These are phyloP conservation scores for Clarias gariepinus DNA, from an alignment of 2,113 vertebrate genomes.

Conservation along the genomic window DNA sequence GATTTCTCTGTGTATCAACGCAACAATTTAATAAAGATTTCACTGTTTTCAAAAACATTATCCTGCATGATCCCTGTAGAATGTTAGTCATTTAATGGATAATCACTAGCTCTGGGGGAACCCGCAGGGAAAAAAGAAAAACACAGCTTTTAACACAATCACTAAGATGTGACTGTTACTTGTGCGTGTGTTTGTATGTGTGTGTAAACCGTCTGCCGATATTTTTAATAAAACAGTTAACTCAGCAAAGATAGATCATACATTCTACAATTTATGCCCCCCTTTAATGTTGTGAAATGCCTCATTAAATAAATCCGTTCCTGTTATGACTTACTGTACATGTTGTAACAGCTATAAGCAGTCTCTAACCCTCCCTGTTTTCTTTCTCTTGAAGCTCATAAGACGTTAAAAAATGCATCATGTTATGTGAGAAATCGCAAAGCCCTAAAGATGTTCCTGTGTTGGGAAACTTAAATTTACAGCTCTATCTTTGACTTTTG, in stretches of 20 bases:
- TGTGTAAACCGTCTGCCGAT: neutral
- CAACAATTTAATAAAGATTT: conserved; percentile 17
- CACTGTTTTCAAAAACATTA: neutral
- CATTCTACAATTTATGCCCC: neutral
- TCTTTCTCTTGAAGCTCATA: neutral
- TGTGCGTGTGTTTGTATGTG: neutral
- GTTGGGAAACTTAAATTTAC: neutral
- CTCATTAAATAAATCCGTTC: neutral
- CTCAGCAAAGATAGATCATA: neutral
- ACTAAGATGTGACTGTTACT: neutral
- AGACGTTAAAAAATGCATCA: neutral
- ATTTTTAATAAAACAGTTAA: neutral
- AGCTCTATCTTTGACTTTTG: neutral
- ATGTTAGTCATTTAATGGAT: conserved; percentile 73
- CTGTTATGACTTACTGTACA: neutral
- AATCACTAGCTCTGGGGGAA: conserved; percentile 72
- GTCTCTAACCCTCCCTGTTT: neutral
- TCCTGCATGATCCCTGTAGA: conserved; percentile 65
- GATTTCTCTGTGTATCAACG: conserved; percentile 2
- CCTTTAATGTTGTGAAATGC: neutral
- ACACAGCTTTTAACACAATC: conserved; percentile 34
- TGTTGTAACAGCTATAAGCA: neutral
- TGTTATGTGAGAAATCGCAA: neutral
- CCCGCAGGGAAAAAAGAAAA: conserved; percentile 52
- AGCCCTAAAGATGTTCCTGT: neutral